These are phyloP conservation scores for Napeogenes inachia DNA, from an alignment of 2,888 invertebrate genomes.

Conservation along the genomic window DNA sequence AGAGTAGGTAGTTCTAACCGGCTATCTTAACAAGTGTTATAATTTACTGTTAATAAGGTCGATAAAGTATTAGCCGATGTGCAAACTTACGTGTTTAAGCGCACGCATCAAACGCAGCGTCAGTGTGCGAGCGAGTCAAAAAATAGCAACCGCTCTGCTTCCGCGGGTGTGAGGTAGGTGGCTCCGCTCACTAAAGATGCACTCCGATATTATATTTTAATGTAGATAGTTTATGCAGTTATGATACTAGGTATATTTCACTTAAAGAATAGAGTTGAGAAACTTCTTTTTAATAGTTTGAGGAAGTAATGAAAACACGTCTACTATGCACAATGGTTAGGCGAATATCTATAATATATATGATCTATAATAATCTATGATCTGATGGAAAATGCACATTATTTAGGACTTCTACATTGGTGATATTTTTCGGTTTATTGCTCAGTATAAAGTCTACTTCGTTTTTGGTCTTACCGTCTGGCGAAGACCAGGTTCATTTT, in stretches of 20 bases:
- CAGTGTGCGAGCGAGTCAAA: conserved; percentile 21
- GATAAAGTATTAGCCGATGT: conserved; percentile 8
- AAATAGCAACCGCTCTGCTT: conserved; percentile 17
- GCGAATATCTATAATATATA: no score
- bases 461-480: no score
- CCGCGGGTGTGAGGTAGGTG: conserved; percentile 16
- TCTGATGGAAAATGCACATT: no score
- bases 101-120: conserved; percentile 11
- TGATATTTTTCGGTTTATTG: no score
- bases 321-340: no score
- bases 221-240: conserved; percentile 5
- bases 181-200: conserved; percentile 8
- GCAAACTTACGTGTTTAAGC: conserved; percentile 11
- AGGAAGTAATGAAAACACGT: no score
- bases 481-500: no score
- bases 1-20: not conserved
- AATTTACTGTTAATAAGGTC: not conserved
- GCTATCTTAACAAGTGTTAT: conserved; percentile 5
- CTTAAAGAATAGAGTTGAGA: not conserved
- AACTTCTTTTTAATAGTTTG: no score
- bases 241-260: conserved; percentile 5
- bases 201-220: conserved; percentile 7
- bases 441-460: no score
- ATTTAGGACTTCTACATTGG: no score
- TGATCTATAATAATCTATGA: no score